Base-by-base conservation (phyloP, 1,140 invertebrate species). In the Armadillidium nasatum region DNA sequence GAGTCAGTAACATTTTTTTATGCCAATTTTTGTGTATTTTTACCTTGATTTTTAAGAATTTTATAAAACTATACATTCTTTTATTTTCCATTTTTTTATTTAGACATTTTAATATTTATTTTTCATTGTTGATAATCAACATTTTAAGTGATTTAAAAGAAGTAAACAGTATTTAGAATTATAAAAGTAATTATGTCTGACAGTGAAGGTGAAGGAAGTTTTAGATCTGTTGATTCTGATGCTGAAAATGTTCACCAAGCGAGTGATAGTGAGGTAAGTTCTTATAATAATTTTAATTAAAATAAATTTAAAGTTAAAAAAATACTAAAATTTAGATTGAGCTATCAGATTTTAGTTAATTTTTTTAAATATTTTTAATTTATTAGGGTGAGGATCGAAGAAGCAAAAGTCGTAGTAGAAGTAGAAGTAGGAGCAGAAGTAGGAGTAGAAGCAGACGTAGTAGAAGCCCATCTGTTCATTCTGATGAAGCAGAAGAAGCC, bases 401-500 rank as follows among this genome's bases (percentile, higher is more conserved):
- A 45, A 76, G 74, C 33, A 70, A 72, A 44, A 76, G 76, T 15
- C 50, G 46, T 10, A 77, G 75, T 33, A 73, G 71, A 67, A 76
- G 75, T n/a, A 50, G 72, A 74, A 79, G 72, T 44, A 70, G 72
- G 10, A 79, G 75, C 60, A 71, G 78, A 21, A 76, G 46, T 44
- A 3, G n/a, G 10, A 72, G 78, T 43, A 77, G 75, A 44, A 76
- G 75, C 33, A 68, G 75, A 11, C 11, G 10, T 19, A 23, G 22
- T 72, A 72, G 43, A 75, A 67, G 23, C n/a, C 73, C 15, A 4
- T 78, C 75, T 45, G 75, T 70, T 22, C 73, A 73, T 46, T 79
- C 78, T 13, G 80, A 81, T 77, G 80, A 81, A 66, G 80, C 81
- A 9, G 76, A 78, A 69, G 81, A 82, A 67, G 81, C 77, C 23